Evolutionary conservation across 1,140 invertebrate genomes (phyloP).

Genomic region (Thaumetopoea pityocampa): DNA sequence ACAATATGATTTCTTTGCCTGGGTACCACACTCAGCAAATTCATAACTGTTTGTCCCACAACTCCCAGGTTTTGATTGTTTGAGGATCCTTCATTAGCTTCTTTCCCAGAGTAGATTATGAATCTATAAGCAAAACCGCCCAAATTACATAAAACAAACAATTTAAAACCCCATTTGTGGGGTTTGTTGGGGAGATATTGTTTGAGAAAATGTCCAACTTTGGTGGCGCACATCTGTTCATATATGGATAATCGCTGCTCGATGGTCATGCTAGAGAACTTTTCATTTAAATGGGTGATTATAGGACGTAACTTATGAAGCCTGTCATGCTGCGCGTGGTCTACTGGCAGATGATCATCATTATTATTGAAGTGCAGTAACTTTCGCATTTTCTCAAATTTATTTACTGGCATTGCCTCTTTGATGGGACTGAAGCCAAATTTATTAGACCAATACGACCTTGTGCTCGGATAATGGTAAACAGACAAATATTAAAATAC

Average conservation of each 20-base stretch:
- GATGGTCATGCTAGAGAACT: constrained; percentile 8
- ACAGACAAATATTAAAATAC: constrained; percentile 25
- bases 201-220: constrained; percentile 14
- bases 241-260: constrained; percentile 6
- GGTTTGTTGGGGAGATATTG: constrained; percentile 22
- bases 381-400: constrained; percentile 11
- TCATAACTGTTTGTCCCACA: constrained; percentile 8
- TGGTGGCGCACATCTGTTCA: constrained; percentile 12
- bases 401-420: constrained; percentile 9
- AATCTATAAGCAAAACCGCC: constrained; percentile 18
- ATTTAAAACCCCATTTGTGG: constrained; percentile 20
- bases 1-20: constrained; percentile 8
- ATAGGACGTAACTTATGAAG: constrained; percentile 8
- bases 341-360: constrained; percentile 10
- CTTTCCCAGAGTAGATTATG: constrained; percentile 15
- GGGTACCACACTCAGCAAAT: constrained; percentile 2
- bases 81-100: constrained; percentile 6
- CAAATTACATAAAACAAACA: constrained; percentile 18
- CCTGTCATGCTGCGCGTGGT: constrained; percentile 8
- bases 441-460: constrained; percentile 8
- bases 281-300: constrained; percentile 3
- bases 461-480: constrained; percentile 22
- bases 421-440: constrained; percentile 6
- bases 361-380: constrained; percentile 12
- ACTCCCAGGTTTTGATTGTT: constrained; percentile 3